These are phyloP conservation scores for Coptodon rendalli DNA, from an alignment of 2,113 vertebrate species.

Conservation along the genomic window DNA sequence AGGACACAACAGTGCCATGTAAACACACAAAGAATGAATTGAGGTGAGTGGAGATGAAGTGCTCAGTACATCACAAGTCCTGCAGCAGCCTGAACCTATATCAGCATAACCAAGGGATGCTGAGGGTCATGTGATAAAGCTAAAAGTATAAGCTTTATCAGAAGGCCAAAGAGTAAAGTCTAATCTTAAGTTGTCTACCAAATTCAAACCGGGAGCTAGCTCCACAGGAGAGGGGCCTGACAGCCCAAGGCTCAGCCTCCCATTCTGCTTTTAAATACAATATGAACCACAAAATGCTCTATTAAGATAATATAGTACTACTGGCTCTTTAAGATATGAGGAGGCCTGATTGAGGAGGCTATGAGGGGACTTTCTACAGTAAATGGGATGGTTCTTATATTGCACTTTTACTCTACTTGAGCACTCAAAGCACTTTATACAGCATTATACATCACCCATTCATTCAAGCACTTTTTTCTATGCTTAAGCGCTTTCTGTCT, in stretches of 20 bases:
- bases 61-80: background rate
- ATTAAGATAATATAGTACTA: background rate
- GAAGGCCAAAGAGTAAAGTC: background rate
- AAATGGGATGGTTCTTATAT: background rate
- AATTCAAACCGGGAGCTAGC: background rate
- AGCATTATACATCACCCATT: background rate
- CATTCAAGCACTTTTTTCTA: background rate
- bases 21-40: background rate
- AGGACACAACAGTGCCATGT: background rate
- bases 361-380: background rate
- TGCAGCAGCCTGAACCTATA: background rate
- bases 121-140: background rate
- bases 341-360: background rate
- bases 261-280: background rate
- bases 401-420: background rate
- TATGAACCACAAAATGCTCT: background rate
- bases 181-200: background rate
- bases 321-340: background rate
- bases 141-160: background rate
- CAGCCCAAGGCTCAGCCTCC: background rate
- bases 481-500: background rate
- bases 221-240: background rate
- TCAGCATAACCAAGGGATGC: background rate
- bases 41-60: background rate
- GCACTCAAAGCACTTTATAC: background rate